These are phyloP conservation scores for Cacatua alba DNA, from an alignment of 2,113 vertebrate genomes.

Conservation along the genomic window DNA sequence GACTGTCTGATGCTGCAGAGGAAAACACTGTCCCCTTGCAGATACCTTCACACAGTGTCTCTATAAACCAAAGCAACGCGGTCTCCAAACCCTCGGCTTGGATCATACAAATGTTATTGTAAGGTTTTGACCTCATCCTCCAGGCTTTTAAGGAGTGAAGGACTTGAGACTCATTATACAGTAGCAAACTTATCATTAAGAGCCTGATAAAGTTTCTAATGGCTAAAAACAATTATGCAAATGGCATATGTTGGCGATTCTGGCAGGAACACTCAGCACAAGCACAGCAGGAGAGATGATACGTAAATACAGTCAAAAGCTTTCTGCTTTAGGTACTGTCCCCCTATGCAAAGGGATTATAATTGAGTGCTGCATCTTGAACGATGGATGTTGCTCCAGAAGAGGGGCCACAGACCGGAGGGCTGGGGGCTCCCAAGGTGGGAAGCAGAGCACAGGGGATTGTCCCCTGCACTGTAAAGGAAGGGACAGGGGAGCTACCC, in stretches of 20 bases:
- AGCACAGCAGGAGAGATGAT: background rate
- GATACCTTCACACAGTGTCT: accelerated
- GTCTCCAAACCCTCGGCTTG: background rate
- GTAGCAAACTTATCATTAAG: background rate
- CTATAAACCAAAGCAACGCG: background rate
- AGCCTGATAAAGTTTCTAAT: background rate
- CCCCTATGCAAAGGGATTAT: background rate
- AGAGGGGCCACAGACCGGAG: no score
- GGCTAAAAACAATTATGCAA: background rate
- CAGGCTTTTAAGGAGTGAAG: background rate
- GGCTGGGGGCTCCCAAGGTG: background rate
- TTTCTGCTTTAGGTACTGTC: background rate
- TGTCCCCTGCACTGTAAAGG: background rate
- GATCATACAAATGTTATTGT: accelerated
- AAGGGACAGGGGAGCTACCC: background rate
- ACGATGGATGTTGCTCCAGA: accelerated
- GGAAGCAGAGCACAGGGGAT: background rate
- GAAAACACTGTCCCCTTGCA: accelerated
- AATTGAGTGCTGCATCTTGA: background rate
- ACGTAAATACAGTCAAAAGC: background rate
- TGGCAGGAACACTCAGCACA: background rate
- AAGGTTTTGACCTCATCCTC: background rate
- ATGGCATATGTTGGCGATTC: background rate
- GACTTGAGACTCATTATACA: background rate
- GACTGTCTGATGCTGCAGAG: accelerated